A percentile compares a stretch with the other conserved stretches of the same genome.
Evolutionary conservation across 2,888 invertebrate genomes (phyloP).

Genomic region (Ptychoptera albimana): DNA sequence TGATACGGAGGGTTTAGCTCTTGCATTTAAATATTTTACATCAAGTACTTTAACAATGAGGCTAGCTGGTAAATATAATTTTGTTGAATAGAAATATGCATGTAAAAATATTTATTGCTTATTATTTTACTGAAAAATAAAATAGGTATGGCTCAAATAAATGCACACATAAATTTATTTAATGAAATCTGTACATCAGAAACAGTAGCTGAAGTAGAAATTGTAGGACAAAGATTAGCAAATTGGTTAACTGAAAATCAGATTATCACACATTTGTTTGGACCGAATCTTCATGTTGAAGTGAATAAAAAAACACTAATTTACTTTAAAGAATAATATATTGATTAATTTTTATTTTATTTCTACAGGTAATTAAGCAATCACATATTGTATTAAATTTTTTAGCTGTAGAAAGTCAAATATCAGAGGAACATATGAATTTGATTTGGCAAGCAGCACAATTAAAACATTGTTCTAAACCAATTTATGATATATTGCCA

Average conservation of each 20-base stretch:
- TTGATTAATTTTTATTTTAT: constrained; percentile 7
- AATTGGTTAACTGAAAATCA: constrained; percentile 80
- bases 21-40: constrained; percentile 93
- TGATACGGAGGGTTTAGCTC: constrained; percentile 72
- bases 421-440: constrained; percentile 81
- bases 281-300: constrained; percentile 93
- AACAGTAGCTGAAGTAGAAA: constrained; percentile 69
- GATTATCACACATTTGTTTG: constrained; percentile 87
- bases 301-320: constrained; percentile 30
- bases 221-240: constrained; percentile 68
- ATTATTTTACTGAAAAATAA: neutral
- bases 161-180: constrained; percentile 80
- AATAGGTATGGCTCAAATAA: constrained; percentile 68
- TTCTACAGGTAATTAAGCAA: constrained; percentile 69
- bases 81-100: neutral
- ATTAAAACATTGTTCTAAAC: constrained; percentile 85
- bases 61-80: constrained; percentile 46
- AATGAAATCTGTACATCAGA: constrained; percentile 85
- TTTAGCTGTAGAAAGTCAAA: constrained; percentile 78
- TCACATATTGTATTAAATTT: constrained; percentile 87
- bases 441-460: constrained; percentile 92
- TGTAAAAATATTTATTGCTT: neutral
- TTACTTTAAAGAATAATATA: constrained; percentile 1
- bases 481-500: constrained; percentile 80
- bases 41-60: constrained; percentile 89